These are phyloP conservation scores for Lochmaea capreae DNA, from an alignment of 2,888 invertebrate species.

Conservation along the genomic window DNA sequence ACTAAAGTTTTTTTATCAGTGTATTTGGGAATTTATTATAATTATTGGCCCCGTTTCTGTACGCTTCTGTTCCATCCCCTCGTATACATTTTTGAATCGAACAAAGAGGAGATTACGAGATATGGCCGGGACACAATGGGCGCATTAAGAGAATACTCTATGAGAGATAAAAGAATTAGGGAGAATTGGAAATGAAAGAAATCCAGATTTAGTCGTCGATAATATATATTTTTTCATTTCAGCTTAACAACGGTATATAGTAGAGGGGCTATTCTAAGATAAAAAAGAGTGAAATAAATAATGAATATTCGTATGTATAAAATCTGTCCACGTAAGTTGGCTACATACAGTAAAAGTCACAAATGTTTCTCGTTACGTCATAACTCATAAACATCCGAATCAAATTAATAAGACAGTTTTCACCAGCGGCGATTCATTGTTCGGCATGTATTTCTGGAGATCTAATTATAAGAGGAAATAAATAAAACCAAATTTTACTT, in stretches of 20 bases:
- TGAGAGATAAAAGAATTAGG: conserved; percentile 43
- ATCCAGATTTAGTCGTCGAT: conserved; percentile 33
- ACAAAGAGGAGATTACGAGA: conserved; percentile 56
- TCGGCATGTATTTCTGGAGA: too few species aligned
- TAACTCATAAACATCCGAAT: too few species aligned
- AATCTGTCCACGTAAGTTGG: too few species aligned
- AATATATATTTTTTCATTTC: conserved; percentile 25
- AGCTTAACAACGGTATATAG: conserved; percentile 20
- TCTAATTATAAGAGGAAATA: too few species aligned
- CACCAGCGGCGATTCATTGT: too few species aligned
- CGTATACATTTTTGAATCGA: conserved; percentile 49
- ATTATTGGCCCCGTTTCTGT: neutral
- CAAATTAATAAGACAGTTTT: too few species aligned
- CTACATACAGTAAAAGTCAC: too few species aligned
- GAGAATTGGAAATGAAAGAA: conserved; percentile 38
- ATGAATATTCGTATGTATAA: too few species aligned
- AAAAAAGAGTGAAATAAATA: too few species aligned
- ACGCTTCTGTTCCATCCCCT: conserved; percentile 37
- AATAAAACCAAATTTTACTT: too few species aligned
- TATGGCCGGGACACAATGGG: conserved; percentile 54
- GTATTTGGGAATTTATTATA: neutral
- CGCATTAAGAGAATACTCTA: conserved; percentile 53
- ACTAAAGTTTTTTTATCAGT: too few species aligned
- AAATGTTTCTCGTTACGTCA: too few species aligned
- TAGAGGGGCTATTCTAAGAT: conserved; percentile 10